Conservation (phyloP, 2,888 invertebrate species). For the Drosophila picticornis region DNA sequence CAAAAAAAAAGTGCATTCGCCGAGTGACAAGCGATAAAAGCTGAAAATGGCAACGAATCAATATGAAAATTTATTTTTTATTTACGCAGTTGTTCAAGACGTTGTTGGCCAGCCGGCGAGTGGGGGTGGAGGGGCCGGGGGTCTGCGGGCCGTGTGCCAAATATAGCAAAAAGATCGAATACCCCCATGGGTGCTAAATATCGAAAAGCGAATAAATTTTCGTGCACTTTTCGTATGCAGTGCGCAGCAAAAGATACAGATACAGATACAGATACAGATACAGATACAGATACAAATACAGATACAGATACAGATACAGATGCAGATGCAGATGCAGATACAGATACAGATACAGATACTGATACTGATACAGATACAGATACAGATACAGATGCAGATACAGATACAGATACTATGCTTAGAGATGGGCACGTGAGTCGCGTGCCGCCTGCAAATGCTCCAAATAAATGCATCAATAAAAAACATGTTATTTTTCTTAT, state of each 20-base stretch:
- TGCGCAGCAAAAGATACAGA: slow-evolving; percentile 41
- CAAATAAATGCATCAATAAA: neutral
- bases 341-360: neutral
- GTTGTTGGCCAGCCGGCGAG: neutral
- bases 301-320: slow-evolving; percentile 5
- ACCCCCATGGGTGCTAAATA: slow-evolving; percentile 79
- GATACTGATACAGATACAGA: neutral
- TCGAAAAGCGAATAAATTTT: slow-evolving; percentile 75
- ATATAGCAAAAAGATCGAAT: slow-evolving; percentile 57
- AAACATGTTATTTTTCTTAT: no score
- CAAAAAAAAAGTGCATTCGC: slow-evolving; percentile 53
- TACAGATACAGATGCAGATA: neutral
- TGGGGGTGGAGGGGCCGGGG: neutral
- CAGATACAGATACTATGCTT: neutral
- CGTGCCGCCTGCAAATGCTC: neutral
- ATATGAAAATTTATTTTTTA: slow-evolving; percentile 51
- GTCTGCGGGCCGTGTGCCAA: slow-evolving; percentile 45
- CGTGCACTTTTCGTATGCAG: slow-evolving; percentile 59
- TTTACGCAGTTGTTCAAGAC: slow-evolving; percentile 25
- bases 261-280: slow-evolving; percentile 4
- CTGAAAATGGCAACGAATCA: slow-evolving; percentile 48
- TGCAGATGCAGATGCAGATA: neutral
- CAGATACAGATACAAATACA: neutral
- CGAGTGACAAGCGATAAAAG: slow-evolving; percentile 47
- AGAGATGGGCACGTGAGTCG: slow-evolving; percentile 40